A percentile compares a stretch with the other conserved stretches of the same genome.
Conservation (phyloP, 2,888 invertebrate species). For the Gisinianus flammeolus region DNA sequence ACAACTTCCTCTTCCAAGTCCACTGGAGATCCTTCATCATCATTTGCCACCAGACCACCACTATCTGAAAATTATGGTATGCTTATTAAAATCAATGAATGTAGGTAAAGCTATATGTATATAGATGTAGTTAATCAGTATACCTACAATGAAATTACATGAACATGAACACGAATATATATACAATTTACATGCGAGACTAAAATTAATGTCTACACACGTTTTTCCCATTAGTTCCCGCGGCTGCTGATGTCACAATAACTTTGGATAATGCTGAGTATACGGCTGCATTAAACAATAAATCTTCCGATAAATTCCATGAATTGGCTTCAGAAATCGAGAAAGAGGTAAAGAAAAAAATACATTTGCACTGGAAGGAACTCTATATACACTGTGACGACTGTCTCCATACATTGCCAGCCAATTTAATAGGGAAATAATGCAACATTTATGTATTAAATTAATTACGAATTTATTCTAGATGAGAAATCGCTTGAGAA, state of each 20-base stretch:
- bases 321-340: slow-evolving; percentile 69
- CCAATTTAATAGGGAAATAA: no score
- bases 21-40: neutral
- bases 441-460: no score
- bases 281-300: slow-evolving; percentile 67
- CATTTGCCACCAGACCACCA: slow-evolving; percentile 14
- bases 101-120: no score
- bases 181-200: neutral
- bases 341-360: slow-evolving; percentile 63
- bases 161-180: neutral
- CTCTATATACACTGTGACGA: neutral
- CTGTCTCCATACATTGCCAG: no score
- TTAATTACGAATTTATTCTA: no score
- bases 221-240: slow-evolving; percentile 67
- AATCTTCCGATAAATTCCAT: slow-evolving; percentile 70
- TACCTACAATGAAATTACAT: no score
- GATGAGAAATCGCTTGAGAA: slow-evolving; percentile 42
- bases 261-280: slow-evolving; percentile 68
- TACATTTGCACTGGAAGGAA: neutral
- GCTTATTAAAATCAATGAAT: no score
- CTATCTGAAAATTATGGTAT: slow-evolving; percentile 28
- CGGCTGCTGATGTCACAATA: slow-evolving; percentile 73
- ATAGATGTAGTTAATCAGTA: neutral
- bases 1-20: slow-evolving; percentile 1
- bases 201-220: neutral